These are phyloP conservation scores for Albula goreensis DNA, from an alignment of 2,113 vertebrate species.

Conservation along the genomic window DNA sequence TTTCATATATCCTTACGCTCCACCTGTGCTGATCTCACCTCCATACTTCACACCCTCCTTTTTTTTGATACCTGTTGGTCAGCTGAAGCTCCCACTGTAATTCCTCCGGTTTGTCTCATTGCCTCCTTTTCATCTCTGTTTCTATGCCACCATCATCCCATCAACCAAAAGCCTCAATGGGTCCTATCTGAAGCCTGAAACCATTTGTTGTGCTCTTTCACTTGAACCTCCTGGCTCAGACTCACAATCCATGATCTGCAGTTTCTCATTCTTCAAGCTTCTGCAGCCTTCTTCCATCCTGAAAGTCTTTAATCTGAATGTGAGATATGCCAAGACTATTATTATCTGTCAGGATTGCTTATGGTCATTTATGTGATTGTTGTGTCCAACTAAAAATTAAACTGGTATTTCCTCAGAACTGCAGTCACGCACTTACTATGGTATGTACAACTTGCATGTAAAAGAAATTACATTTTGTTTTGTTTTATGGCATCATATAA, in stretches of 20 bases:
- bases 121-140: neutral
- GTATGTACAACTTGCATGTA: neutral
- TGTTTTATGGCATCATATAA: neutral
- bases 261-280: neutral
- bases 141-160: neutral
- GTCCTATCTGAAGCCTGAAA: neutral
- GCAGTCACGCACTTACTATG: neutral
- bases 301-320: neutral
- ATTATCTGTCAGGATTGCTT: neutral
- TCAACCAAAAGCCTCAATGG: neutral
- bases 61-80: neutral
- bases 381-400: neutral
- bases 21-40: neutral
- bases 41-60: neutral
- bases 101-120: neutral
- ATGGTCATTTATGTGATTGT: neutral
- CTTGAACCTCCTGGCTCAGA: neutral
- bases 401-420: neutral
- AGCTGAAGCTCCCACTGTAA: neutral
- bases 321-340: neutral
- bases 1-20: neutral
- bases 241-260: neutral
- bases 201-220: neutral
- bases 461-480: neutral
- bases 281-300: neutral